Conservation (phyloP, 2,888 invertebrate genomes). For the Metallyticus violacea region DNA sequence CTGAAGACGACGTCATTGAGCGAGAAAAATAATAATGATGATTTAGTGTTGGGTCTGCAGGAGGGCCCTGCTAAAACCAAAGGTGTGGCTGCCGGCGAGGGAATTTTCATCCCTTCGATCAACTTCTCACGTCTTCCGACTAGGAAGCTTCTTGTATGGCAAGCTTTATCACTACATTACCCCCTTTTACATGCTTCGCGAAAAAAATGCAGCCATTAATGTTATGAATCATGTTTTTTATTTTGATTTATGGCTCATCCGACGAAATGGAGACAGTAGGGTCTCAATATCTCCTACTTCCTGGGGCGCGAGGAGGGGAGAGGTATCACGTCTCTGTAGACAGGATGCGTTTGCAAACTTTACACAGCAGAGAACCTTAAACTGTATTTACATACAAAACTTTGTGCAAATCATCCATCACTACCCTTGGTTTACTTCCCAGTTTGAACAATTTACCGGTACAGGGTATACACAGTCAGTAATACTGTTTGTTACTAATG, state of each 20-base stretch:
- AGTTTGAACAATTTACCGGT: too few relatives aligned
- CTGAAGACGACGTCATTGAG: neutral
- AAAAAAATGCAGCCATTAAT: neutral
- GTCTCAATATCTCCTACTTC: neutral
- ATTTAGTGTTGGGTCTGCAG: neutral
- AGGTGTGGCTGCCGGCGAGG: neutral
- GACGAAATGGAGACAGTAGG: neutral
- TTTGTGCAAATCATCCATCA: too few relatives aligned
- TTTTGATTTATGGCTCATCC: neutral
- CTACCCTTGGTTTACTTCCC: too few relatives aligned
- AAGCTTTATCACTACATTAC: neutral
- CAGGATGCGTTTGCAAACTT: neutral
- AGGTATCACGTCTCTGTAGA: neutral
- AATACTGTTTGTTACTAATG: too few relatives aligned
- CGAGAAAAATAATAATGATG: neutral
- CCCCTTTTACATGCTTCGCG: too few relatives aligned
- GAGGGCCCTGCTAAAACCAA: neutral
- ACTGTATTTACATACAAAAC: too few relatives aligned
- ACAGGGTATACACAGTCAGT: too few relatives aligned
- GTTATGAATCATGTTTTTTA: neutral
- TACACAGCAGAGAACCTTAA: too few relatives aligned
- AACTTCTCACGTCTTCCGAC: neutral
- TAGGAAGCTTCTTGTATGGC: neutral
- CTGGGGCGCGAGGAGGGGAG: too few relatives aligned
- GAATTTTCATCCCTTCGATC: neutral